Evolutionary conservation across 1,140 invertebrate genomes (phyloP).

Genomic region (Drosophila triauraria): DNA sequence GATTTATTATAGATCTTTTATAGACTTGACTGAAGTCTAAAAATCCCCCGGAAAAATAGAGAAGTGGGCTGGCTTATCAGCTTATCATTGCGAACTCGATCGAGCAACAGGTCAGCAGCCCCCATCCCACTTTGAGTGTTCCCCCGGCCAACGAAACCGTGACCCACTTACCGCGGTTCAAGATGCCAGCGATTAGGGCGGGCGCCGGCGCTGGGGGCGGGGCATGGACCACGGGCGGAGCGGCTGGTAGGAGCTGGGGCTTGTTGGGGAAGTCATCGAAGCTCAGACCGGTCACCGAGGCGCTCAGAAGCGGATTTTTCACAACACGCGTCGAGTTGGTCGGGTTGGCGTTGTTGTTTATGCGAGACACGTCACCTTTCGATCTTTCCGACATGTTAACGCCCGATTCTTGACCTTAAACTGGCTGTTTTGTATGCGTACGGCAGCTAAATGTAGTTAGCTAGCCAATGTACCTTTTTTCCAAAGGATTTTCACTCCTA

Average conservation of each 20-base stretch:
- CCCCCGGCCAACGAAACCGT: conserved; percentile 23
- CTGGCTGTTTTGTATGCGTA: background rate
- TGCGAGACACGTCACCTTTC: conserved; percentile 83
- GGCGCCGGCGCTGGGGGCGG: conserved; percentile 59
- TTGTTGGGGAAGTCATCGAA: conserved; percentile 84
- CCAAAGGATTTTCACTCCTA: conserved; percentile 19
- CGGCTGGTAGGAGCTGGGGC: conserved; percentile 78
- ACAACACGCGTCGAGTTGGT: conserved; percentile 59
- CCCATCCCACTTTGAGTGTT: conserved; percentile 1
- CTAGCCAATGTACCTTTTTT: background rate
- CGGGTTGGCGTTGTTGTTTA: conserved; percentile 63
- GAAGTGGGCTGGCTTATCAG: conserved; percentile 18
- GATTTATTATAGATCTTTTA: background rate
- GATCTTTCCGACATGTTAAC: conserved; percentile 77
- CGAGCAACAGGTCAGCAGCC: conserved; percentile 45
- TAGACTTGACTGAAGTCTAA: background rate
- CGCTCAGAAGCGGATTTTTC: conserved; percentile 81
- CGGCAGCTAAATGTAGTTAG: background rate
- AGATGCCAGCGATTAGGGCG: conserved; percentile 68
- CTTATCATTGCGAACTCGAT: conserved; percentile 14
- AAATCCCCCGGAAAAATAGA: background rate
- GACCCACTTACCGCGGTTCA: conserved; percentile 83
- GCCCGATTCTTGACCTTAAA: conserved; percentile 5
- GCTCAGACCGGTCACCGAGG: conserved; percentile 79
- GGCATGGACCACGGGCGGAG: conserved; percentile 77